Conservation (phyloP, 2,113 vertebrate species). For the Spea multiplicata region DNA sequence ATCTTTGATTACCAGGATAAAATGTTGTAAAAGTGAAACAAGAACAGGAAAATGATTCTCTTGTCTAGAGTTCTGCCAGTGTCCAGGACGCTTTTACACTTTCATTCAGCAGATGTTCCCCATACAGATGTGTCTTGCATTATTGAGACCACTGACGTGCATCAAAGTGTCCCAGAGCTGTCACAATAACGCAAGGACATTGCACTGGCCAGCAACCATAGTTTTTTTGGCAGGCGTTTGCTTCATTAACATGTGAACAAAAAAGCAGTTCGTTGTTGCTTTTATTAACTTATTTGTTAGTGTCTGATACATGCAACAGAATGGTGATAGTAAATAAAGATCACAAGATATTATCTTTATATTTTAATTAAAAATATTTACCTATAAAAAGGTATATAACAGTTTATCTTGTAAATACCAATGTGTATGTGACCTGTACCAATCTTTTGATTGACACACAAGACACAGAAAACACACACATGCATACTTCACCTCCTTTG, state of each 20-base stretch:
- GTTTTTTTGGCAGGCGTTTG: constrained; percentile 31
- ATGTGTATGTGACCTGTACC: no score
- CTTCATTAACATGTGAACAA: constrained; percentile 40
- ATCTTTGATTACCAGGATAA: neutral
- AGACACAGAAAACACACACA: neutral
- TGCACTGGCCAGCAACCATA: constrained; percentile 24
- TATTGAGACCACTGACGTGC: constrained; percentile 34
- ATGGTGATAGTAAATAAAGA: constrained; percentile 11
- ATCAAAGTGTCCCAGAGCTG: constrained; percentile 41
- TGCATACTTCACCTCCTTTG: no score
- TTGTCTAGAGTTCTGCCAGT: constrained; percentile 13
- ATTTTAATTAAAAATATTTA: neutral
- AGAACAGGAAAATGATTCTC: constrained; percentile 4
- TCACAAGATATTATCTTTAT: neutral
- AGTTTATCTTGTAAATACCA: no score
- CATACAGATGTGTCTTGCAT: constrained; percentile 44
- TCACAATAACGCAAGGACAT: constrained; percentile 37
- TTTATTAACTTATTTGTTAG: constrained; percentile 34
- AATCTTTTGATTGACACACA: neutral
- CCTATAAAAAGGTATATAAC: no score
- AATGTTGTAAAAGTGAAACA: neutral
- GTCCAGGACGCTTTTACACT: constrained; percentile 29
- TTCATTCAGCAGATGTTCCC: constrained; percentile 38
- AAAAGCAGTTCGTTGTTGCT: constrained; percentile 28
- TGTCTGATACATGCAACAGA: constrained; percentile 4